These are phyloP conservation scores for Drosophila seguyi DNA, from an alignment of 1,140 invertebrate species.

Conservation along the genomic window DNA sequence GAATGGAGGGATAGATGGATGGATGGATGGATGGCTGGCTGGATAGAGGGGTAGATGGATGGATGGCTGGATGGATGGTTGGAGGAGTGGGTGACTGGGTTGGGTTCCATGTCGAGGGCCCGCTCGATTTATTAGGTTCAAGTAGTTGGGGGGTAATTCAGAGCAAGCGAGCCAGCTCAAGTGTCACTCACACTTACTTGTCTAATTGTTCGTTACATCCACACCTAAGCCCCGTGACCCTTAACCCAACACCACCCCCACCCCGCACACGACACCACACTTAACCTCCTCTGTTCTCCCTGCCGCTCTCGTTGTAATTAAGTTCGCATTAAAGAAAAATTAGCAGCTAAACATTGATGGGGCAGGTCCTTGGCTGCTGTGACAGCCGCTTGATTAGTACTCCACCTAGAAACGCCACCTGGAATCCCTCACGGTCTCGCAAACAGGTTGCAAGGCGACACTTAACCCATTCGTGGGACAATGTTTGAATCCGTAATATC, in stretches of 20 bases:
- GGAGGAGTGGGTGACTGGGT: neutral
- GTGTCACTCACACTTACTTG: slow-evolving; percentile 60
- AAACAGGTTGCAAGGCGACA: slow-evolving; percentile 2
- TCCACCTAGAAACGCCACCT: neutral
- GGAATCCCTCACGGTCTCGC: neutral
- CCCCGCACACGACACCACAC: too few species aligned
- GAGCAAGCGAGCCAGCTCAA: slow-evolving; percentile 40
- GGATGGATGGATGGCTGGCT: neutral
- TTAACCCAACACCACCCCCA: neutral
- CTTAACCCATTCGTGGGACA: neutral
- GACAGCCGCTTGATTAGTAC: slow-evolving; percentile 56
- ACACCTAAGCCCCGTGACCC: slow-evolving; percentile 41
- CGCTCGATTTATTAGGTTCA: slow-evolving; percentile 83
- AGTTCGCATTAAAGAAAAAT: slow-evolving; percentile 81
- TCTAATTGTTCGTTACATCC: slow-evolving; percentile 67
- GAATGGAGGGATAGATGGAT: slow-evolving; percentile 4
- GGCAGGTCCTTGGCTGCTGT: slow-evolving; percentile 10
- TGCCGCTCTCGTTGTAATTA: slow-evolving; percentile 76
- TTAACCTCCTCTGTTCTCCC: neutral
- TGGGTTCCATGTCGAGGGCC: slow-evolving; percentile 58
- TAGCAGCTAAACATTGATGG: slow-evolving; percentile 62
- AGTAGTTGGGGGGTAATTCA: slow-evolving; percentile 60
- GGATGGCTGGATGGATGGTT: neutral
- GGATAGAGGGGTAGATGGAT: neutral
- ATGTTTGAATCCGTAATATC: neutral